Percentiles rank a stretch among this genome's conserved stretches.
Conservation (phyloP, 1,140 invertebrate species). For the Gryllus bimaculatus region DNA sequence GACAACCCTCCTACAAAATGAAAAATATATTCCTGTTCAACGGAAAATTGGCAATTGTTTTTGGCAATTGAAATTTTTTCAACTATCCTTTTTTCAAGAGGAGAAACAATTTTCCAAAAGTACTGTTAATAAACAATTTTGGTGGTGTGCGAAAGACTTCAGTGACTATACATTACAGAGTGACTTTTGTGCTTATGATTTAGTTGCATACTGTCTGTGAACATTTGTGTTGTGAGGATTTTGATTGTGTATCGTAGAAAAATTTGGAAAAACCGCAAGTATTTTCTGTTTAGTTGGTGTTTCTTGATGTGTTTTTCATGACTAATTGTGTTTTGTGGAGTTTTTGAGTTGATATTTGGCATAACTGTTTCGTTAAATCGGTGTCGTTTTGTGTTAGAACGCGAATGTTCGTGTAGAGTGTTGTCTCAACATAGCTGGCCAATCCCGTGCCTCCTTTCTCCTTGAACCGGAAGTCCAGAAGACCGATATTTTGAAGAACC, state of each 20-base stretch:
- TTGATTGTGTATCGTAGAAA: background rate
- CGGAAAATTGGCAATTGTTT: too few relatives aligned
- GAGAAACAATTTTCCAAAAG: too few relatives aligned
- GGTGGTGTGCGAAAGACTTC: background rate
- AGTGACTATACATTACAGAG: background rate
- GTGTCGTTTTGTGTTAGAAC: background rate
- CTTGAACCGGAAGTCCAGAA: background rate
- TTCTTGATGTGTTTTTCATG: background rate
- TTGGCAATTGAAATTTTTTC: too few relatives aligned
- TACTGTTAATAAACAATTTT: too few relatives aligned
- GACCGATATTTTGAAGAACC: background rate
- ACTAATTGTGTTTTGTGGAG: background rate
- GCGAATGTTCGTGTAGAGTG: constrained; percentile 3
- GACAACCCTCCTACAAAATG: too few relatives aligned
- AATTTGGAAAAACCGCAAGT: background rate
- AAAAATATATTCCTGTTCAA: too few relatives aligned
- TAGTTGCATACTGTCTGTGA: background rate
- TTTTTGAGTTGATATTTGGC: background rate
- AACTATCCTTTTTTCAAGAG: too few relatives aligned
- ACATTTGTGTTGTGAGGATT: background rate
- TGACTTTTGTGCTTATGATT: background rate
- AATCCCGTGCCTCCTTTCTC: background rate
- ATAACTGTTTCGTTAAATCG: background rate
- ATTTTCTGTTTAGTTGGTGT: constrained; percentile 1
- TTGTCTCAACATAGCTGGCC: constrained; percentile 3